A percentile compares a stretch with the other conserved stretches of the same genome.
These are phyloP conservation scores for Tridacna crocea DNA, from an alignment of 2,888 invertebrate genomes.

Conservation along the genomic window DNA sequence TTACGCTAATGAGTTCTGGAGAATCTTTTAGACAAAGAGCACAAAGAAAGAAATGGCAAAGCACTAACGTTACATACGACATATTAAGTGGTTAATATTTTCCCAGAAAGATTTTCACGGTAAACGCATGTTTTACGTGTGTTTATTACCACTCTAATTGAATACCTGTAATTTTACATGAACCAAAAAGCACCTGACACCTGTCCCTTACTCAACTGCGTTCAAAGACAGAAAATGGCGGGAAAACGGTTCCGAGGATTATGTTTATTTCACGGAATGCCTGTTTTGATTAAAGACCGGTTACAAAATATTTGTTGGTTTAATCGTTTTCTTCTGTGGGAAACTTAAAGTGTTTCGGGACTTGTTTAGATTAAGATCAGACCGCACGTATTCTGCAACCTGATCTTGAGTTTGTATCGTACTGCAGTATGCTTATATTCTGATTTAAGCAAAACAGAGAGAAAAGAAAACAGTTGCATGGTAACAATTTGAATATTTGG, in stretches of 20 bases:
- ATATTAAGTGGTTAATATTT: conserved; percentile 24
- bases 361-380: no score
- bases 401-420: no score
- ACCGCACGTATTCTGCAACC: no score
- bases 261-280: conserved; percentile 14
- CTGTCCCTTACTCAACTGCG: background rate
- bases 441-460: background rate
- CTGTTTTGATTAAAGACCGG: background rate
- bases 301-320: background rate
- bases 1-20: no score
- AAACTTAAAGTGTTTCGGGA: no score
- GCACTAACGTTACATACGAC: conserved; percentile 8
- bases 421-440: background rate
- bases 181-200: conserved; percentile 17
- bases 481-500: no score
- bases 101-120: conserved; percentile 11
- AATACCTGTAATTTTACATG: conserved; percentile 19
- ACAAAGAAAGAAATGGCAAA: no score
- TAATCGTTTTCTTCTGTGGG: background rate
- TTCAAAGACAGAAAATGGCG: background rate
- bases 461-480: no score
- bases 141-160: conserved; percentile 25
- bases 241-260: background rate
- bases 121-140: conserved; percentile 21
- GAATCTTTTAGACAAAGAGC: conserved; percentile 21